These are phyloP conservation scores for Passer domesticus DNA, from an alignment of 2,113 vertebrate genomes.

Conservation along the genomic window DNA sequence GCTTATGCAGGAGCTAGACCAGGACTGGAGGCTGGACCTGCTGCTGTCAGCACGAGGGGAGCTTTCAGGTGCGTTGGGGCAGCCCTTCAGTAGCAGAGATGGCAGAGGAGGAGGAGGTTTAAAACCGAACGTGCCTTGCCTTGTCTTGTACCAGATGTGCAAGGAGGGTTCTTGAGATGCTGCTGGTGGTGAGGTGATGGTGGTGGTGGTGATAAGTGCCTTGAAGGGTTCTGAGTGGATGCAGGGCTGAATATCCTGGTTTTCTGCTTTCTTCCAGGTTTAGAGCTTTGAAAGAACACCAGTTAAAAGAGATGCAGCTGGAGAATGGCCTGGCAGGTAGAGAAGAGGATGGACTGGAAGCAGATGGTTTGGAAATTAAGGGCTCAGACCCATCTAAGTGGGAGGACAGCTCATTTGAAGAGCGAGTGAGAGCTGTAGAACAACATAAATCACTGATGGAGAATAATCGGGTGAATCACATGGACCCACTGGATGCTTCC, in stretches of 20 bases:
- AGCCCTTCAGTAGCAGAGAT: background rate
- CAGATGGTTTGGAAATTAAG: slow-evolving; percentile 68
- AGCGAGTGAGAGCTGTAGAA: slow-evolving; percentile 74
- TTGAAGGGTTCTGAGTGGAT: background rate
- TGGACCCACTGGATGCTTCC: slow-evolving; percentile 43
- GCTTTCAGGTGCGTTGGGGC: background rate
- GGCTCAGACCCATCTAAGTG: slow-evolving; percentile 84
- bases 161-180: background rate
- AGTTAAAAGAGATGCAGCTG: slow-evolving; percentile 70
- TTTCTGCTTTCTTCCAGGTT: slow-evolving; percentile 76
- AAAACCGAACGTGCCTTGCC: rapidly evolving
- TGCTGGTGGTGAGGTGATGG: background rate
- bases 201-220: background rate
- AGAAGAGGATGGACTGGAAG: slow-evolving; percentile 58
- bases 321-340: slow-evolving; percentile 70
- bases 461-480: slow-evolving; percentile 40
- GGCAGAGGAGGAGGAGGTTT: background rate
- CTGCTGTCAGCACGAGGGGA: rapidly evolving
- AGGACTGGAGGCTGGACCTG: background rate
- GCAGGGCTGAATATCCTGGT: background rate
- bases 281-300: slow-evolving; percentile 77
- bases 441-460: slow-evolving; percentile 62
- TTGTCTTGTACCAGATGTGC: background rate
- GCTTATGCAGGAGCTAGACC: background rate
- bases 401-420: slow-evolving; percentile 82